These are phyloP conservation scores for Nomada fucata DNA, from an alignment of 2,888 invertebrate genomes.

Conservation along the genomic window DNA sequence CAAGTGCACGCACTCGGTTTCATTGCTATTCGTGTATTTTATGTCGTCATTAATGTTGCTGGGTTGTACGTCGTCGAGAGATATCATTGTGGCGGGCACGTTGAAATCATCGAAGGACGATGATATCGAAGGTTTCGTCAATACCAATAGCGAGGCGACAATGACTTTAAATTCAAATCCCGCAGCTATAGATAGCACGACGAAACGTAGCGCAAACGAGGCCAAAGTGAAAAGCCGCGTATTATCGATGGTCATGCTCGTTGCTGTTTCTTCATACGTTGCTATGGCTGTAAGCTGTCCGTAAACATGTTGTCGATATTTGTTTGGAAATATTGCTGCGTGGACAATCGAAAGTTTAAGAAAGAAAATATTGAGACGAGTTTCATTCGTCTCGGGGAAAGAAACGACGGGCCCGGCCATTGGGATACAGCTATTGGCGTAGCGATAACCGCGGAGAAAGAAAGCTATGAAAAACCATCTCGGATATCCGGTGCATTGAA, in stretches of 20 bases:
- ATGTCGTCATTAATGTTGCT: conserved; percentile 5
- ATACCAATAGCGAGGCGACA: conserved; percentile 47
- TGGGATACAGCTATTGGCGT: background rate
- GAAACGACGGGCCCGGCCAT: background rate
- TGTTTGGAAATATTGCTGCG: background rate
- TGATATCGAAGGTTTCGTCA: conserved; percentile 51
- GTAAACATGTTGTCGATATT: background rate
- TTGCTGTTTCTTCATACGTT: background rate
- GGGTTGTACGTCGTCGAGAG: background rate
- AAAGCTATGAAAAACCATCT: conserved; percentile 50
- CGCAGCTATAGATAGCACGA: conserved; percentile 38
- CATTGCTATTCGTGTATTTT: conserved; percentile 30
- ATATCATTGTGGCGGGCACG: conserved; percentile 5
- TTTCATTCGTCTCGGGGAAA: background rate
- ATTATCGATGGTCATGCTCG: conserved; percentile 32
- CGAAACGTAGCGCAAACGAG: conserved; percentile 56
- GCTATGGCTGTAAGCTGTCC: too few relatives aligned
- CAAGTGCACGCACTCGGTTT: conserved; percentile 31
- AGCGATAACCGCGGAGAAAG: conserved; percentile 9
- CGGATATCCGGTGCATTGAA: conserved; percentile 76
- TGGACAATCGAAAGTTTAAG: background rate
- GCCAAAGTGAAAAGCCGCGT: conserved; percentile 60
- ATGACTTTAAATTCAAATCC: conserved; percentile 62
- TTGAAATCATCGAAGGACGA: conserved; percentile 48
- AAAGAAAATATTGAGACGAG: background rate